phyloP scores from a whole-genome alignment of 1,140 invertebrate species.

The Lepidotrigona ventralis region DNA sequence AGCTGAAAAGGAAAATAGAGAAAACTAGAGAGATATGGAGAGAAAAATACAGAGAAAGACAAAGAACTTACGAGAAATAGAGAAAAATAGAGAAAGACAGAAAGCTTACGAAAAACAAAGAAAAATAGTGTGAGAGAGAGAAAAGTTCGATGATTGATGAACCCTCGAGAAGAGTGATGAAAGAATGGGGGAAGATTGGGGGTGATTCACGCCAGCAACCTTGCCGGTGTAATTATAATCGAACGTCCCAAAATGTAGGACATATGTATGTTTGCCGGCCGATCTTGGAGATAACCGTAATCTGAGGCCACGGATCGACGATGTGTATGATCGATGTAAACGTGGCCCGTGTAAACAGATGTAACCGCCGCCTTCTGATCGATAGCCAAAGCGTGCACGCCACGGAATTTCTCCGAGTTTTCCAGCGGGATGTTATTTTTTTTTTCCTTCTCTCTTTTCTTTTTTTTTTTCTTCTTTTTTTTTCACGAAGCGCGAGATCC shows the following conservation, averaged over 20 bases:
- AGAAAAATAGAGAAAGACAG: no score
- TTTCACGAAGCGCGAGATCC: not conserved
- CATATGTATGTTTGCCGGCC: not conserved
- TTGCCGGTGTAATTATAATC: conserved; percentile 8
- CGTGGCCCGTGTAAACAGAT: conserved; percentile 23
- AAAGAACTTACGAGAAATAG: no score
- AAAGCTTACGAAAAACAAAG: no score
- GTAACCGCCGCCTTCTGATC: not conserved
- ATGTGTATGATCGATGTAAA: conserved; percentile 29
- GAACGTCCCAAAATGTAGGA: conserved; percentile 8
- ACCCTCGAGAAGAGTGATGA: not conserved
- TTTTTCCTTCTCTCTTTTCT: not conserved
- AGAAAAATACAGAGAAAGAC: no score
- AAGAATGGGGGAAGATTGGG: not conserved
- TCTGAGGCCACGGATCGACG: conserved; percentile 11
- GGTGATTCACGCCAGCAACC: conserved; percentile 1
- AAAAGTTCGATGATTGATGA: conserved; percentile 13
- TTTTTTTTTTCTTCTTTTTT: no score
- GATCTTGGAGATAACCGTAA: conserved; percentile 11
- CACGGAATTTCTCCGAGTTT: not conserved
- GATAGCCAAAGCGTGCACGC: conserved; percentile 10
- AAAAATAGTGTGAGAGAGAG: not conserved
- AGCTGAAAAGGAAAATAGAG: no score
- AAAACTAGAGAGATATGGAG: no score
- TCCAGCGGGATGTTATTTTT: not conserved